Evolutionary conservation across 2,888 invertebrate species (phyloP).

Genomic region (Argyresthia albistria): DNA sequence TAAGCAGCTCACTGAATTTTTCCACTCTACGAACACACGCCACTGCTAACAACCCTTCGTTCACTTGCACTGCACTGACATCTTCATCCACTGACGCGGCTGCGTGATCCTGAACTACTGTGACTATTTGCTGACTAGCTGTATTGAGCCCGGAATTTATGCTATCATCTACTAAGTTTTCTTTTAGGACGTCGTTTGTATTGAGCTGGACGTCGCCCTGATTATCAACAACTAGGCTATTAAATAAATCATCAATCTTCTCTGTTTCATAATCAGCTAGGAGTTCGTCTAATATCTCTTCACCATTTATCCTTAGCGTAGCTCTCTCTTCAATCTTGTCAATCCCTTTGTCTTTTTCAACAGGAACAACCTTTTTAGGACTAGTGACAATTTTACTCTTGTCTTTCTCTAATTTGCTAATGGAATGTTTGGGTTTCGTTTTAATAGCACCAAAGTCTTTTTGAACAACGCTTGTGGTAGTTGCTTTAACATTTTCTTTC

Average conservation of each 20-base stretch:
- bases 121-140: conserved; percentile 28
- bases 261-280: conserved; percentile 43
- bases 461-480: conserved; percentile 32
- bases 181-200: conserved; percentile 25
- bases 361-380: conserved; percentile 36
- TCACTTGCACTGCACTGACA: conserved; percentile 9
- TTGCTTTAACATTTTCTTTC: conserved; percentile 48
- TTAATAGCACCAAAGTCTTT: conserved; percentile 67
- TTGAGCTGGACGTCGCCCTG: conserved; percentile 26
- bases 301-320: conserved; percentile 28
- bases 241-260: conserved; percentile 53
- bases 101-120: not conserved
- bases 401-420: conserved; percentile 63
- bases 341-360: conserved; percentile 1
- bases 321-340: not conserved
- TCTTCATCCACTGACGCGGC: not conserved
- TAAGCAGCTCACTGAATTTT: conserved; percentile 65
- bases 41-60: conserved; percentile 40
- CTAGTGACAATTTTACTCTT: conserved; percentile 57
- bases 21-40: conserved; percentile 68
- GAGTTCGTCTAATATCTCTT: conserved; percentile 52
- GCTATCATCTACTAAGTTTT: conserved; percentile 8
- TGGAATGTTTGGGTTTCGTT: conserved; percentile 68
- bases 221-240: conserved; percentile 38
- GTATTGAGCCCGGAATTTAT: conserved; percentile 26